Evolutionary conservation across 2,888 invertebrate genomes (phyloP), one percentile per base, ranked within the genome.

Genomic region (Trichogramma evanescens): DNA sequence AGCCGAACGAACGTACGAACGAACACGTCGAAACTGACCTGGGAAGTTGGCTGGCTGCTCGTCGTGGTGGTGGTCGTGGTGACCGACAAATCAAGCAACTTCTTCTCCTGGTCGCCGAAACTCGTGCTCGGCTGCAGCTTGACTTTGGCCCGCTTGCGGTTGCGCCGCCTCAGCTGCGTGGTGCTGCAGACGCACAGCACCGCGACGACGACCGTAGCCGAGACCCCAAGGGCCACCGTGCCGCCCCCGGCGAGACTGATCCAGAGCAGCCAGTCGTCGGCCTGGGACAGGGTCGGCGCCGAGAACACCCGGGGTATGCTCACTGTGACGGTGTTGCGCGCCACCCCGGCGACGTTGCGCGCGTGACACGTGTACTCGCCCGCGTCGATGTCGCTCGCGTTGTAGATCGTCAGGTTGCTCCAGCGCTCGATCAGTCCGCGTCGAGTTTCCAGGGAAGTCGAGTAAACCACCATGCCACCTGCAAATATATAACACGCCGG

Each of bases 101-200:
- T 91, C 77, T 93, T 92, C 73, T 93, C 92, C 80, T 93, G 93
- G 71, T 93, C 93, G 53, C 89, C 91, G 73, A 91, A 91, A 74
- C 91, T 91, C 1, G 89, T 84, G 76, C 89, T 89, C 51, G 87
- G 86, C 70, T 90, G 90, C 59, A 89, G 83, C 49, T 89, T 89
- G 65, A 88, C 85, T 70, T 84, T 83, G 58, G 83, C 82, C 53
- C 83, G 80, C 13, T 13, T 13, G 1, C 82, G 79, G 7, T 81
- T 76, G 26, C 73, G 74, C 59, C 82, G 80, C 7, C n/a, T 71
- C 59, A 82, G 80, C n/a, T 38, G 79, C 72, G 67, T 80, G 72
- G 65, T 75, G 78, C 80, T 79, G 80, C 78, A 81, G 80, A 81
- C 76, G 67, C 82, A 83, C 62, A 82, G 76, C 9, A 80, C 80